phyloP scores from a whole-genome alignment of 2,888 invertebrate genomes.

The Ectemnius cavifrons region DNA sequence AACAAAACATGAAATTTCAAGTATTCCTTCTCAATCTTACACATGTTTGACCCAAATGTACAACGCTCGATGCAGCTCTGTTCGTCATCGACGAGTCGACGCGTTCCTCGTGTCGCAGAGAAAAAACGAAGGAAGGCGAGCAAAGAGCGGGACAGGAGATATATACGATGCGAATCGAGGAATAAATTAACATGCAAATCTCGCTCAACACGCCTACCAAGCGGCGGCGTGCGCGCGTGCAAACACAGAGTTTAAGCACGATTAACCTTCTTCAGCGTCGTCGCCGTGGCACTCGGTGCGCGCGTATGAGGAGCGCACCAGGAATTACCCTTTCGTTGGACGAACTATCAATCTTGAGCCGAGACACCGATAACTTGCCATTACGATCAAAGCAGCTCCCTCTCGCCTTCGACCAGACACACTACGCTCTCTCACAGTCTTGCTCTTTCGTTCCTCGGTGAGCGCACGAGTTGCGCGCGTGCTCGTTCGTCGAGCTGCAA shows the following conservation, averaged over 20 bases:
- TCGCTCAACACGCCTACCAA: constrained; percentile 57
- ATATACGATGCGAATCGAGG: constrained; percentile 43
- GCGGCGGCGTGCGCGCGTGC: constrained; percentile 25
- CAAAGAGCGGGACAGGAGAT: constrained; percentile 1
- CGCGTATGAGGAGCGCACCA: constrained; percentile 24
- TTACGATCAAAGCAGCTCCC: constrained; percentile 57
- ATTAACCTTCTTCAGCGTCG: constrained; percentile 60
- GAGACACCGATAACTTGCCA: constrained; percentile 68
- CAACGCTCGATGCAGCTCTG: too few species aligned
- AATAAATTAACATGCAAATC: constrained; percentile 68
- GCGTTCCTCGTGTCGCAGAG: neutral
- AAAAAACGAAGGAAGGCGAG: neutral
- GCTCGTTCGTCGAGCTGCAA: constrained; percentile 16
- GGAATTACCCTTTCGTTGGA: constrained; percentile 72
- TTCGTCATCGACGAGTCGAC: neutral
- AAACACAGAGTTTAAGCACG: constrained; percentile 57
- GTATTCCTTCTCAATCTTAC: too few species aligned
- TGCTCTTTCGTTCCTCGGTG: neutral
- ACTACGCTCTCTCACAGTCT: neutral
- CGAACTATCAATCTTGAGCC: constrained; percentile 70
- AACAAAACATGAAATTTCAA: too few species aligned
- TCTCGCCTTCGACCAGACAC: neutral
- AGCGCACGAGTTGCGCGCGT: constrained; percentile 18
- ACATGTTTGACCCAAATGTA: too few species aligned
- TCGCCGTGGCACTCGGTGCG: constrained; percentile 39